Percentiles rank a stretch among this genome's conserved stretches.
Evolutionary conservation across 2,797 vertebrate genomes (phyloP).

Genomic region (Synanceia verrucosa): DNA sequence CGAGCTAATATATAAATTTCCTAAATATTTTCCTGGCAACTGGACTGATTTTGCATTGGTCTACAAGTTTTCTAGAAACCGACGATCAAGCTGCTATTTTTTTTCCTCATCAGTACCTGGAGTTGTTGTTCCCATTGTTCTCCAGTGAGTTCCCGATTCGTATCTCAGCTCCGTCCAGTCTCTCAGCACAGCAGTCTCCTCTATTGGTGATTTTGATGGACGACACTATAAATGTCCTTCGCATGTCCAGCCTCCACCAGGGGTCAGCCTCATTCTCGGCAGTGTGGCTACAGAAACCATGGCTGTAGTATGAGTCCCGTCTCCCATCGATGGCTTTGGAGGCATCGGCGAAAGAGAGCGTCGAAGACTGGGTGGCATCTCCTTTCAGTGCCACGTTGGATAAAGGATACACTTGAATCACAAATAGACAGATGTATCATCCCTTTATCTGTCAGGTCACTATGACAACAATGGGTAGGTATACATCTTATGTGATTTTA

Average conservation of each 20-base stretch:
- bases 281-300: conserved; percentile 22
- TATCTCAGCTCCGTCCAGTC: conserved; percentile 42
- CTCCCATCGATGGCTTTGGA: conserved; percentile 31
- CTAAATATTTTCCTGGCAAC: too few relatives aligned
- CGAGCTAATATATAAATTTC: too few relatives aligned
- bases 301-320: not conserved
- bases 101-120: conserved; percentile 6
- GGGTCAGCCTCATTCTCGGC: not conserved
- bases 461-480: not conserved
- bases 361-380: conserved; percentile 13
- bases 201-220: conserved; percentile 38
- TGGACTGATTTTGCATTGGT: too few relatives aligned
- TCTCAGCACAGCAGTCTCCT: conserved; percentile 42
- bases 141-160: conserved; percentile 16
- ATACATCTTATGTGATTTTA: too few relatives aligned
- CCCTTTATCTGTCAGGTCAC: not conserved
- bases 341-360: rapidly evolving
- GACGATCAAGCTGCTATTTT: too few relatives aligned
- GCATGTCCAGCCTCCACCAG: conserved; percentile 44
- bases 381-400: conserved; percentile 18
- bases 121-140: conserved; percentile 37
- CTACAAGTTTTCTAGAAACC: too few relatives aligned
- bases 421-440: not conserved
- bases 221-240: not conserved
- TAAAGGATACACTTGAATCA: not conserved